Percentiles rank a stretch among this genome's conserved stretches.
phyloP scores from a whole-genome alignment of 1,140 invertebrate genomes.

The Chelonus insularis region DNA sequence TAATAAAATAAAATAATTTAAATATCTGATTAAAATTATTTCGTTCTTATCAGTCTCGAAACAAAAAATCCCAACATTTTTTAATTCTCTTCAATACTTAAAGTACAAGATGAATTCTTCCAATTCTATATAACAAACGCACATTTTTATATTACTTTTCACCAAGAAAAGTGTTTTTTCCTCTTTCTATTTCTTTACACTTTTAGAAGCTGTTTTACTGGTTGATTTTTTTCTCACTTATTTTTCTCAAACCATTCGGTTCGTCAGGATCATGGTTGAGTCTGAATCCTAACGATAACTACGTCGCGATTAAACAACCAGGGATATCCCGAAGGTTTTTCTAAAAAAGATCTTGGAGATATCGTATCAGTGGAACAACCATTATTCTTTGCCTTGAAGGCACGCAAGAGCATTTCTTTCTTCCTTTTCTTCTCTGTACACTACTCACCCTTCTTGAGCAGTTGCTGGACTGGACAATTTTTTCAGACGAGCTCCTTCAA shows the following conservation, averaged over 20 bases:
- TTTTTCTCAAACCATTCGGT: neutral
- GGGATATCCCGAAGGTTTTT: slow-evolving; percentile 22
- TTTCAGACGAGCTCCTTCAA: slow-evolving; percentile 6
- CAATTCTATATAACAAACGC: neutral
- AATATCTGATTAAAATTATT: too few relatives aligned
- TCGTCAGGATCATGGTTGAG: slow-evolving; percentile 15
- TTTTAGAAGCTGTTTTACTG: neutral
- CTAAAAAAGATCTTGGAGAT: slow-evolving; percentile 10
- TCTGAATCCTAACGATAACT: slow-evolving; percentile 29
- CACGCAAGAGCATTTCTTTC: slow-evolving; percentile 22
- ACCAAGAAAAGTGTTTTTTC: neutral
- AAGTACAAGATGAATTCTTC: neutral
- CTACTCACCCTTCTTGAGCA: slow-evolving; percentile 3
- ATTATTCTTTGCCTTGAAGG: slow-evolving; percentile 31
- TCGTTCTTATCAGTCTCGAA: too few relatives aligned
- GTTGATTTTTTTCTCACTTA: slow-evolving; percentile 8
- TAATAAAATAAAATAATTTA: too few relatives aligned
- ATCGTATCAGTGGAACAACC: slow-evolving; percentile 22
- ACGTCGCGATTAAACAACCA: slow-evolving; percentile 26
- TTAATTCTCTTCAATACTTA: too few relatives aligned
- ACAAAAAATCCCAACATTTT: too few relatives aligned
- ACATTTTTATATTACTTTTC: neutral
- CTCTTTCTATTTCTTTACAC: neutral
- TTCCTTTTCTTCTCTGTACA: slow-evolving; percentile 10
- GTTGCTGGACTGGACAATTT: slow-evolving; percentile 19